phyloP scores from a whole-genome alignment of 1,140 invertebrate genomes.

The Drosophila kepulauana region DNA sequence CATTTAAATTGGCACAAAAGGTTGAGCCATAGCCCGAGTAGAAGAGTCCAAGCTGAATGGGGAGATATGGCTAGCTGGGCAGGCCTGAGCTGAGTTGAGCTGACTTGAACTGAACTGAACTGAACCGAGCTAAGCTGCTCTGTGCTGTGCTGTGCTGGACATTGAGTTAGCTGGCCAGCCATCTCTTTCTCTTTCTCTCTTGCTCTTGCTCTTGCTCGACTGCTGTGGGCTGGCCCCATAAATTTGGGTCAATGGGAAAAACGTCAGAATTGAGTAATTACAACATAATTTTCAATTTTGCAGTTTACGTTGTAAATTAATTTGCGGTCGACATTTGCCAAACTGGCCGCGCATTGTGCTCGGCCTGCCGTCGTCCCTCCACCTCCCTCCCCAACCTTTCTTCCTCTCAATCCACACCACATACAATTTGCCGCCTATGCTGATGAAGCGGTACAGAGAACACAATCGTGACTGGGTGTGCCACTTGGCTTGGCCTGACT shows the following conservation, averaged over 20 bases:
- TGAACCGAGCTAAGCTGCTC: not conserved
- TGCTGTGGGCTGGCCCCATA: slow-evolving; percentile 62
- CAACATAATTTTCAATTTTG: slow-evolving; percentile 84
- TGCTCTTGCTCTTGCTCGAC: slow-evolving; percentile 21
- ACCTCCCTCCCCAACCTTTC: no score
- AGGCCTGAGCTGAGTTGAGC: slow-evolving; percentile 15
- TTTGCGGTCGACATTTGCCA: slow-evolving; percentile 80
- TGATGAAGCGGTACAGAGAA: slow-evolving; percentile 43
- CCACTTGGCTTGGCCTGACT: not conserved
- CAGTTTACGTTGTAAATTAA: slow-evolving; percentile 84
- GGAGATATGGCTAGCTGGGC: not conserved
- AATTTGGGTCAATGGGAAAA: slow-evolving; percentile 83
- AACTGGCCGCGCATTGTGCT: slow-evolving; percentile 44
- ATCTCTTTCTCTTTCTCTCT: not conserved
- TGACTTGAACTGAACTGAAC: not conserved
- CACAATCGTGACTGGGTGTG: slow-evolving; percentile 42
- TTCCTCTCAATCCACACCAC: not conserved
- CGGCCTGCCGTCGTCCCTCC: not conserved
- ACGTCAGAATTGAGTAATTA: slow-evolving; percentile 83
- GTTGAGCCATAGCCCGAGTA: slow-evolving; percentile 50
- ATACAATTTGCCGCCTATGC: slow-evolving; percentile 8
- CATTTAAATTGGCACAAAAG: slow-evolving; percentile 82
- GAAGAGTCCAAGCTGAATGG: not conserved
- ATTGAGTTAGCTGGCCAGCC: not conserved
- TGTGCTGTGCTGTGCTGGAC: not conserved